These are phyloP conservation scores for Leptinotarsa texana DNA, from an alignment of 1,140 invertebrate genomes.

Conservation along the genomic window DNA sequence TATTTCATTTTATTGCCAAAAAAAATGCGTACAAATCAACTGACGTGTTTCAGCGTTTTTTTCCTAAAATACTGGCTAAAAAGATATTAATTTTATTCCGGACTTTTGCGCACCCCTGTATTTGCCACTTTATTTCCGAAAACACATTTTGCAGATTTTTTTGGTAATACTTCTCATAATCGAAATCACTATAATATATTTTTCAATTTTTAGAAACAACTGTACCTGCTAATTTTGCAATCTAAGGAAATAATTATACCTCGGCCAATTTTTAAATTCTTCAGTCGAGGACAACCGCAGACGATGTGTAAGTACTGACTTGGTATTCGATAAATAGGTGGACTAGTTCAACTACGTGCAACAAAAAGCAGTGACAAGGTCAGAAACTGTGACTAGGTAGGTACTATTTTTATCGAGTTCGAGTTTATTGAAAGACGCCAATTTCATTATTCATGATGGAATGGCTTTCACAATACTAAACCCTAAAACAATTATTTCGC, in stretches of 20 bases:
- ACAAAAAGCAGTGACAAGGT: neutral
- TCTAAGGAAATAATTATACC: neutral
- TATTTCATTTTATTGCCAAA: too few relatives aligned
- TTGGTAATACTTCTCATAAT: neutral
- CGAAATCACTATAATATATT: neutral
- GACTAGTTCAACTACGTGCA: neutral
- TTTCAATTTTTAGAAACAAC: neutral
- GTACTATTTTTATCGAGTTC: neutral
- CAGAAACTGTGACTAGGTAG: slow-evolving; percentile 2
- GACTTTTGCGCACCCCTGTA: neutral
- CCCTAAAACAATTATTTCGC: too few relatives aligned
- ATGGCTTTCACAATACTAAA: neutral
- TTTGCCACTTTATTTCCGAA: neutral
- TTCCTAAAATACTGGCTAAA: too few relatives aligned
- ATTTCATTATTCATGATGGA: neutral
- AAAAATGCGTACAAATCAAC: too few relatives aligned
- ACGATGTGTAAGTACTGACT: neutral
- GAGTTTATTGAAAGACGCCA: neutral
- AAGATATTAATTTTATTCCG: too few relatives aligned
- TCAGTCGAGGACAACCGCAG: neutral
- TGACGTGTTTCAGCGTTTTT: too few relatives aligned
- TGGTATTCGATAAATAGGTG: neutral
- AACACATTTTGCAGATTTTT: neutral
- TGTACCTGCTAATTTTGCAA: neutral
- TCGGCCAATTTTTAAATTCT: neutral